Evolutionary conservation across 53 echinoderm and acorn worm genomes (phyloP).

Genomic region (Holothuria leucospilota): DNA sequence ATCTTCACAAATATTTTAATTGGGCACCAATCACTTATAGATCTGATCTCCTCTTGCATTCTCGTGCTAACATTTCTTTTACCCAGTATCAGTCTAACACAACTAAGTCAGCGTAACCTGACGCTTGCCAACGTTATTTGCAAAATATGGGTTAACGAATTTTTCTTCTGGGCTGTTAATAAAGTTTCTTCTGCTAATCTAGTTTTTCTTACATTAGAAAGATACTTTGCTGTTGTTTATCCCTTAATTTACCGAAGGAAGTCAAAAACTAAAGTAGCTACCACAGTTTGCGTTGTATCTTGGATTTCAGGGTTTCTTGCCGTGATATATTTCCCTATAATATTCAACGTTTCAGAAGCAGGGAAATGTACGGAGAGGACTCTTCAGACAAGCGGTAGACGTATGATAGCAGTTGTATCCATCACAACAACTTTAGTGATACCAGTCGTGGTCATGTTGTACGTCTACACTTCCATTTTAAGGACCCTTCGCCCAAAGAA

Average conservation of each 20-base stretch:
- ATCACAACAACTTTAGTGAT: slow-evolving; percentile 4
- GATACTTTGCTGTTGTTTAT: slow-evolving; percentile 17
- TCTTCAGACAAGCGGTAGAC: neutral
- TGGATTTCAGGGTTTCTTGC: neutral
- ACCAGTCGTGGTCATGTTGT: slow-evolving; percentile 6
- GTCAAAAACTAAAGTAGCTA: neutral
- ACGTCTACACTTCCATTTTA: slow-evolving; percentile 7
- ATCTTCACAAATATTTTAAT: neutral
- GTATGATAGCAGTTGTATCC: neutral
- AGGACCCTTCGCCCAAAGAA: neutral
- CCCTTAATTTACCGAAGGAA: neutral
- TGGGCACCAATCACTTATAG: slow-evolving; percentile 3
- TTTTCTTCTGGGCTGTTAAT: slow-evolving; percentile 8
- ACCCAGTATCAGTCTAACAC: neutral
- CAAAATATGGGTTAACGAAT: neutral
- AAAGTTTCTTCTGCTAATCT: slow-evolving; percentile 14
- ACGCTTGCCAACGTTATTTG: too few species aligned
- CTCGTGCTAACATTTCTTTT: neutral
- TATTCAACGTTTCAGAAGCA: neutral
- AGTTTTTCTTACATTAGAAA: slow-evolving; percentile 17
- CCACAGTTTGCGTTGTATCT: neutral
- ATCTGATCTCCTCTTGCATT: neutral
- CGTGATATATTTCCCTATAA: neutral
- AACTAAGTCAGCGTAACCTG: too few species aligned
- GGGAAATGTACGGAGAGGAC: neutral